A percentile compares a stretch with the other conserved stretches of the same genome.
Evolutionary conservation across 2,113 vertebrate genomes (phyloP).

Genomic region (Cavia porcellus): DNA sequence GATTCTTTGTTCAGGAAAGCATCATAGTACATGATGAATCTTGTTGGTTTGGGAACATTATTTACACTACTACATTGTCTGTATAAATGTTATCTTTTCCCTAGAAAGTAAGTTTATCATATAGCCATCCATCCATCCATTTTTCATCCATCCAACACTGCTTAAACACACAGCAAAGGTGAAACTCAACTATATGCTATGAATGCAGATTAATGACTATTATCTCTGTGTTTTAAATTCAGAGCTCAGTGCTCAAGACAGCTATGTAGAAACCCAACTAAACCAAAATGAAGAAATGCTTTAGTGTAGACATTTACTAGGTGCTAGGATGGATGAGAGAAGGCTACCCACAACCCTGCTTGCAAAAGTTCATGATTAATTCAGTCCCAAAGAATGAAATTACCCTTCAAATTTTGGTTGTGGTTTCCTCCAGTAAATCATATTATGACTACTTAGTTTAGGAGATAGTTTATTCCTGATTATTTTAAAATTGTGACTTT

Average conservation of each 20-base stretch:
- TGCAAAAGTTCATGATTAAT: not conserved
- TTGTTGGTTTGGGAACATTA: not conserved
- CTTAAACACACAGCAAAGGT: not conserved
- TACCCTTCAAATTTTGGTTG: not conserved
- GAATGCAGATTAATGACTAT: not conserved
- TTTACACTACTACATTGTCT: not conserved
- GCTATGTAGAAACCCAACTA: not conserved
- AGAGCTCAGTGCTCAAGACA: not conserved
- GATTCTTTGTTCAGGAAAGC: not conserved
- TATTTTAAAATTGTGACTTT: conserved; percentile 22
- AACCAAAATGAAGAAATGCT: conserved; percentile 19
- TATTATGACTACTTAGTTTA: not conserved
- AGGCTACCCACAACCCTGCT: not conserved
- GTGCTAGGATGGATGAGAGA: not conserved
- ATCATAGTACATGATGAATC: not conserved
- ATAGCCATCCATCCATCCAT: not conserved
- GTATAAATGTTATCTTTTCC: not conserved
- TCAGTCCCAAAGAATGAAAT: not conserved
- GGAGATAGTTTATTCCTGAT: not conserved
- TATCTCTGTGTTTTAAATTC: not conserved
- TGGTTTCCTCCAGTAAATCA: not conserved
- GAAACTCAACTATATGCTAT: not conserved
- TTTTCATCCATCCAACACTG: not conserved
- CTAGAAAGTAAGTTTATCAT: not conserved
- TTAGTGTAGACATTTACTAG: not conserved